Evolutionary conservation across 2,888 invertebrate species (phyloP), one percentile per base, ranked within the genome.

Genomic region (Atethmia centrago): DNA sequence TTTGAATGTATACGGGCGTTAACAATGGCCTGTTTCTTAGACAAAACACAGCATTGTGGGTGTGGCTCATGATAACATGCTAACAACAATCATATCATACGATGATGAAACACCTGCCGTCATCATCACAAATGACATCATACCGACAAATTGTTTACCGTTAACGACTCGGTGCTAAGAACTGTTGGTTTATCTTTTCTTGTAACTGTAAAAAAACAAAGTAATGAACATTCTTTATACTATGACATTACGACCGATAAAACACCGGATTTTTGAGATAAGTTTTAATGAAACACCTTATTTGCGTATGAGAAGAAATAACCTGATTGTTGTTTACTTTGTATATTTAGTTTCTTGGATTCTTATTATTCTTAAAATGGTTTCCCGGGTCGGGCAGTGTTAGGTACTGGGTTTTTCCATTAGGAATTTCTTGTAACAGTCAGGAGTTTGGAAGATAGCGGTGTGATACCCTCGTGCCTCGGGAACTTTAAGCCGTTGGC

Each of bases 101-200:
- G 1, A 61, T 78, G 78, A 83, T 64, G 64, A 65, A 56, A 59
- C 7, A 8, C 16, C 21, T 51, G 58, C 9, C 49, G 80, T 79
- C 80, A 83, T 69, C 78, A 69, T 51, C 45, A 61, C 19, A 42
- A 66, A 83, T 79, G 79, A 79, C 45, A 65, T 79, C 79, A 79
- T 79, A 51, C 53, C 42, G n/a, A 19, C 36, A 19, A 42, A 64
- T 21, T 83, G 72, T 79, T 64, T 71, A 64, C 47, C 12, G n/a
- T 64, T 79, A 64, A 79, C 59, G 25, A 64, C 21, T 51, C 21
- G 8, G 16, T 49, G 40, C 53, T 12, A 61, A 19, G 56, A 56
- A 64, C 14, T 19, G 31, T 14, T 51, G 10, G 36, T 45, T 79
- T 83, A 83, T 71, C 64, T 59, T 59, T 83, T 73, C 31, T 72